These are phyloP conservation scores for Latrodectus geometricus DNA, from an alignment of 1,140 invertebrate species.

Conservation along the genomic window DNA sequence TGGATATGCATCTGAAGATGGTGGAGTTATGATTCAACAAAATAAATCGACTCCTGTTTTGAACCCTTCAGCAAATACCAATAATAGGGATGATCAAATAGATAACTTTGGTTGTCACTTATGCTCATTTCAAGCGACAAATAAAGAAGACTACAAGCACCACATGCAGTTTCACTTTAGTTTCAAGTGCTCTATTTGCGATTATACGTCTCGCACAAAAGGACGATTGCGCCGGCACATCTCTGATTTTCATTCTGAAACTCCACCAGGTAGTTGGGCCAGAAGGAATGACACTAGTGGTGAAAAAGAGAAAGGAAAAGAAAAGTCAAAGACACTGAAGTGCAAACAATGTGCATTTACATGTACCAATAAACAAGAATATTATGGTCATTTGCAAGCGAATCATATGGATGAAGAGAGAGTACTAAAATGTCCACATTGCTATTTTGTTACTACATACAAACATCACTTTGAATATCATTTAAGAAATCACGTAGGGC, in stretches of 20 bases:
- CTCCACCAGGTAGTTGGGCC: conserved; percentile 63
- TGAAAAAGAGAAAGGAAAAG: background rate
- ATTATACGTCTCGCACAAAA: conserved; percentile 74
- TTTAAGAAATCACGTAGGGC: conserved; percentile 92
- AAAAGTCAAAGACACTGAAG: conserved; percentile 67
- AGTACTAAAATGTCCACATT: conserved; percentile 88
- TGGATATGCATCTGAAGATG: background rate
- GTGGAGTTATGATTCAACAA: background rate
- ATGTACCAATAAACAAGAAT: conserved; percentile 88
- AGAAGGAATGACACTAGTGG: conserved; percentile 63
- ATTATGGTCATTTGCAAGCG: conserved; percentile 88
- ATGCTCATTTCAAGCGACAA: conserved; percentile 67
- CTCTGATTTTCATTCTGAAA: conserved; percentile 69
- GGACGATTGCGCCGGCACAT: conserved; percentile 75
- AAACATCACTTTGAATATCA: conserved; percentile 99
- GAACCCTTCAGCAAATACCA: background rate
- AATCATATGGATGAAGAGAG: conserved; percentile 94
- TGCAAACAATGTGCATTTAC: conserved; percentile 92
- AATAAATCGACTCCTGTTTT: background rate
- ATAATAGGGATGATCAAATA: background rate
- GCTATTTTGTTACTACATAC: conserved; percentile 97
- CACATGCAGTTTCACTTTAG: conserved; percentile 74
- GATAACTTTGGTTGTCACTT: conserved; percentile 66
- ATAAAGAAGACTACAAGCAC: conserved; percentile 70
- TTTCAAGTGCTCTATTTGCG: conserved; percentile 72